A percentile compares a stretch with the other conserved stretches of the same genome.
phyloP scores from a whole-genome alignment of 2,797 vertebrate species.

The Acipenser ruthenus region DNA sequence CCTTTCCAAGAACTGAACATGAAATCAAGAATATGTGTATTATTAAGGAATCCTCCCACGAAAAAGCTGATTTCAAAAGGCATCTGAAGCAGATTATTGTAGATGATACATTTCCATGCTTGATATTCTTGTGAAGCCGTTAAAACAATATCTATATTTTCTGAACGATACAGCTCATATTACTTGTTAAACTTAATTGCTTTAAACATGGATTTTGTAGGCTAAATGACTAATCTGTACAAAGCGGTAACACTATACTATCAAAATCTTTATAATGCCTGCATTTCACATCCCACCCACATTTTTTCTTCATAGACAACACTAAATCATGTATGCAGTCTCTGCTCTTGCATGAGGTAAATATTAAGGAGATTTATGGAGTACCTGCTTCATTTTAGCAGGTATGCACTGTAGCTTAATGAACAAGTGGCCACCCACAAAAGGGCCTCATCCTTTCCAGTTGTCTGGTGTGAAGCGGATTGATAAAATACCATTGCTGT shows the following conservation, averaged over 20 bases:
- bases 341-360: slow-evolving; percentile 49
- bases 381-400: slow-evolving; percentile 45
- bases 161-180: background rate
- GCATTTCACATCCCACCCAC: background rate
- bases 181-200: slow-evolving; percentile 3
- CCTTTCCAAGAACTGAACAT: too few species aligned
- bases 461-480: background rate
- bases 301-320: background rate
- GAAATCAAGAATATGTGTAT: too few species aligned
- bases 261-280: slow-evolving; percentile 6
- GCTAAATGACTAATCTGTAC: slow-evolving; percentile 20
- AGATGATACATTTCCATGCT: too few species aligned
- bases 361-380: slow-evolving; percentile 52
- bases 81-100: too few species aligned
- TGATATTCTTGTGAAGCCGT: too few species aligned
- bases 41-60: too few species aligned
- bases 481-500: slow-evolving; percentile 9
- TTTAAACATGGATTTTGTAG: slow-evolving; percentile 19
- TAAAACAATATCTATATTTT: background rate
- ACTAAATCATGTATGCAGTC: slow-evolving; percentile 3
- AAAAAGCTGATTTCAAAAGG: too few species aligned
- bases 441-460: slow-evolving; percentile 2
- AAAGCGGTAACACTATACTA: slow-evolving; percentile 17
- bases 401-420: slow-evolving; percentile 33
- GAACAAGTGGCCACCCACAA: slow-evolving; percentile 41